phyloP scores from a whole-genome alignment of 2,888 invertebrate genomes.

The Candidula unifasciata region DNA sequence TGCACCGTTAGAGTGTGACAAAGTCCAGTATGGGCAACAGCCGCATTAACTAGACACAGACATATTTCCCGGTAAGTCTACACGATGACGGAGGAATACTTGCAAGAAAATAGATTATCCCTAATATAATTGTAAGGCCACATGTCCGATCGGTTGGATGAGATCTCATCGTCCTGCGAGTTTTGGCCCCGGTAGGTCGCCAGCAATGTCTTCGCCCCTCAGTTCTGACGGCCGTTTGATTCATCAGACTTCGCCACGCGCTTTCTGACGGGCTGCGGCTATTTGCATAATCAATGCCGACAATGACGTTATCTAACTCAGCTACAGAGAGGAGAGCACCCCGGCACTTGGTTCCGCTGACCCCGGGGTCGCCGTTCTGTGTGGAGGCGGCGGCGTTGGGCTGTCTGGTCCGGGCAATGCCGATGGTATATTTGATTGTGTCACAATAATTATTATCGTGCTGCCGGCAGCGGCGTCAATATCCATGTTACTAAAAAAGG shows the following conservation, averaged over 20 bases:
- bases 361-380: not conserved
- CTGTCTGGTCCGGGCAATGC: too few relatives aligned
- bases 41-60: too few relatives aligned
- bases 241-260: not conserved
- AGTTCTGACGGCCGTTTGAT: conserved; percentile 3
- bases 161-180: not conserved
- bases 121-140: conserved; percentile 32
- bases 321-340: not conserved
- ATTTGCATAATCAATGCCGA: conserved; percentile 9
- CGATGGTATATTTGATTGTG: too few relatives aligned
- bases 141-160: conserved; percentile 11
- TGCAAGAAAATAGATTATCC: conserved; percentile 5
- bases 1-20: too few relatives aligned
- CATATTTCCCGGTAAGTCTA: not conserved
- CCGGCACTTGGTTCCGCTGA: not conserved
- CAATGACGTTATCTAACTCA: conserved; percentile 6
- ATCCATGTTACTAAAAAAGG: too few relatives aligned
- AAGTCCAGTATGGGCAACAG: too few relatives aligned
- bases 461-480: too few relatives aligned
- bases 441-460: too few relatives aligned
- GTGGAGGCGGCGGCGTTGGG: not conserved
- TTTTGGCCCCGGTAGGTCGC: not conserved
- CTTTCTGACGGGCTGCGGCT: not conserved
- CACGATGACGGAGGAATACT: not conserved
- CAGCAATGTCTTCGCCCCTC: not conserved